These are phyloP conservation scores for Zaprionus obscuricornis DNA, from an alignment of 2,888 invertebrate genomes.

Conservation along the genomic window DNA sequence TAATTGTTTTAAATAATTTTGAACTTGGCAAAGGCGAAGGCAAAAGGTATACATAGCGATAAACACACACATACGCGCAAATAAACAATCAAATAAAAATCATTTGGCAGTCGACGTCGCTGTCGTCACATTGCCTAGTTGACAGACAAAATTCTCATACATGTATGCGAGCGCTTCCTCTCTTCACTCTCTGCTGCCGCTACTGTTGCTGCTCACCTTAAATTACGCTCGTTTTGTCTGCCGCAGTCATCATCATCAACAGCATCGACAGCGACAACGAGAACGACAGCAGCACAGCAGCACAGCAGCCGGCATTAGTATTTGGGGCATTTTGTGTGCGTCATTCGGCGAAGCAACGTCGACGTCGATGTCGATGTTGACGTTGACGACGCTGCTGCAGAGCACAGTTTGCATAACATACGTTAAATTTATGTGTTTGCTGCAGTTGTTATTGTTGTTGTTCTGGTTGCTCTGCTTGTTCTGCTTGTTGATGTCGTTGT, in stretches of 20 bases:
- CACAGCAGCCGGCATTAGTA: slow-evolving; percentile 28
- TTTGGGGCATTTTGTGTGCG: slow-evolving; percentile 64
- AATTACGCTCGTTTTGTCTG: slow-evolving; percentile 31
- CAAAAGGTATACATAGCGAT: too few species aligned
- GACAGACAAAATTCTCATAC: slow-evolving; percentile 36
- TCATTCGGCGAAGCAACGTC: too few species aligned
- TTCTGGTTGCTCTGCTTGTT: slow-evolving; percentile 25
- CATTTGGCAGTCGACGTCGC: not conserved
- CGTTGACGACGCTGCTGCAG: slow-evolving; percentile 1
- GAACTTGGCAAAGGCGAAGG: slow-evolving; percentile 77
- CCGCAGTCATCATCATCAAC: slow-evolving; percentile 61
- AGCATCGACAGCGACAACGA: slow-evolving; percentile 15
- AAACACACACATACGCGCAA: slow-evolving; percentile 19
- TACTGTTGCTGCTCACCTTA: slow-evolving; percentile 1
- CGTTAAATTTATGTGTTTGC: slow-evolving; percentile 50
- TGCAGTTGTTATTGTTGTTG: slow-evolving; percentile 24
- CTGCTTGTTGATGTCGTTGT: slow-evolving; percentile 6
- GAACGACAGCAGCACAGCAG: too few species aligned
- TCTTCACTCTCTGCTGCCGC: slow-evolving; percentile 9
- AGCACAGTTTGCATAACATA: slow-evolving; percentile 60
- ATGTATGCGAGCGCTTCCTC: slow-evolving; percentile 3
- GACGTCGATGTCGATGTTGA: too few species aligned
- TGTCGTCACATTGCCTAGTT: slow-evolving; percentile 29
- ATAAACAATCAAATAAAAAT: slow-evolving; percentile 9
- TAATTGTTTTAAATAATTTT: slow-evolving; percentile 80